A percentile compares a stretch with the other conserved stretches of the same genome.
These are phyloP conservation scores for Amblyopsis hoosieri DNA, from an alignment of 2,797 vertebrate genomes.

Conservation along the genomic window DNA sequence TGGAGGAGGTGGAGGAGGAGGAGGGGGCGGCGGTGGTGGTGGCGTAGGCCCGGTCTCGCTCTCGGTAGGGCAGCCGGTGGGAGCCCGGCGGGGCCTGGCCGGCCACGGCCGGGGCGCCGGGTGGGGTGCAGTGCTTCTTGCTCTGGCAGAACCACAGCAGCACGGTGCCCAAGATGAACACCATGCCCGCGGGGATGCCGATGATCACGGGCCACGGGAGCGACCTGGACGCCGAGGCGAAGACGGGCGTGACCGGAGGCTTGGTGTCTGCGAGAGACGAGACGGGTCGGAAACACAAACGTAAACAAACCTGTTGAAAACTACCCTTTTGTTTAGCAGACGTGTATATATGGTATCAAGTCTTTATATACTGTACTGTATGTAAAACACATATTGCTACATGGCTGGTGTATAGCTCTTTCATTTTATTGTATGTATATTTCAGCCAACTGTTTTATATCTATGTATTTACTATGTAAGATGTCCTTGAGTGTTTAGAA, in stretches of 20 bases:
- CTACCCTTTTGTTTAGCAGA: too few species aligned
- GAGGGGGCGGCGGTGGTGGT: conserved; percentile 57
- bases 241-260: conserved; percentile 82
- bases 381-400: too few species aligned
- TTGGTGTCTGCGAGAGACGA: conserved; percentile 84
- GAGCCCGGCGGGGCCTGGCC: conserved; percentile 70
- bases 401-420: too few species aligned
- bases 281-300: neutral
- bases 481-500: too few species aligned
- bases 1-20: conserved; percentile 59
- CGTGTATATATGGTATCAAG: too few species aligned
- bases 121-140: conserved; percentile 88
- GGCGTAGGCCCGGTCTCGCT: conserved; percentile 56
- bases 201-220: conserved; percentile 98
- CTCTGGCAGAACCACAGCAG: conserved; percentile 97
- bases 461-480: too few species aligned
- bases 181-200: conserved; percentile 91
- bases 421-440: too few species aligned
- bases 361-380: too few species aligned
- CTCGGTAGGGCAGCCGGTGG: conserved; percentile 65
- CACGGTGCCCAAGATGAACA: conserved; percentile 94
- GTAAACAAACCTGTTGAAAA: neutral
- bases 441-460: too few species aligned
- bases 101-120: conserved; percentile 43
- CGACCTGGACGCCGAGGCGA: conserved; percentile 80